phyloP scores from a whole-genome alignment of 1,140 invertebrate species.

The fruit fly (Drosophila melanogaster) region DNA sequence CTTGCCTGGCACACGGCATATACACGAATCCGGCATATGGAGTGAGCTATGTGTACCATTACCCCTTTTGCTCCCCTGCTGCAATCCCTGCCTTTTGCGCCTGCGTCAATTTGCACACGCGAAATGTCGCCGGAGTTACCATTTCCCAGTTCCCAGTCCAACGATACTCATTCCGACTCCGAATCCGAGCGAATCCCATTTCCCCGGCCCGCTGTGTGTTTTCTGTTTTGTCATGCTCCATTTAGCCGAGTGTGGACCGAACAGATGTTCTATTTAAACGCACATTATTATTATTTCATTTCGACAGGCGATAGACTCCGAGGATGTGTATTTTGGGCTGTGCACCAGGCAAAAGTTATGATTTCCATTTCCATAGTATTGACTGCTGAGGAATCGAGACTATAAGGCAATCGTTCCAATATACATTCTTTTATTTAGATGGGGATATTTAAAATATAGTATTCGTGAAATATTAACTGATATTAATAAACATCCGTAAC shows the following conservation, averaged over 20 bases:
- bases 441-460: no score
- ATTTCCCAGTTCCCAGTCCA: not conserved
- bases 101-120: constrained; percentile 48
- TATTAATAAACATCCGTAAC: no score
- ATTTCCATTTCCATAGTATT: not conserved
- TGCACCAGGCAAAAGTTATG: constrained; percentile 47
- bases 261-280: constrained; percentile 85
- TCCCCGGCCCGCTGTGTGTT: constrained; percentile 61
- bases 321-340: constrained; percentile 44
- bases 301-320: constrained; percentile 68
- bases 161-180: not conserved
- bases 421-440: no score
- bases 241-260: constrained; percentile 84
- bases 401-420: not conserved
- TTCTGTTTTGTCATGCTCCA: constrained; percentile 85
- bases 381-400: not conserved
- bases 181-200: not conserved
- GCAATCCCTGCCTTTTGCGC: constrained; percentile 13
- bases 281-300: constrained; percentile 84
- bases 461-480: no score
- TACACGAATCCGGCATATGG: constrained; percentile 13
- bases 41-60: no score
- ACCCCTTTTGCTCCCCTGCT: constrained; percentile 48
- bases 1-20: constrained; percentile 13
- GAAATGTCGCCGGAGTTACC: constrained; percentile 39